These are phyloP conservation scores for Microctonus brassicae DNA, from an alignment of 2,888 invertebrate genomes.

Conservation along the genomic window DNA sequence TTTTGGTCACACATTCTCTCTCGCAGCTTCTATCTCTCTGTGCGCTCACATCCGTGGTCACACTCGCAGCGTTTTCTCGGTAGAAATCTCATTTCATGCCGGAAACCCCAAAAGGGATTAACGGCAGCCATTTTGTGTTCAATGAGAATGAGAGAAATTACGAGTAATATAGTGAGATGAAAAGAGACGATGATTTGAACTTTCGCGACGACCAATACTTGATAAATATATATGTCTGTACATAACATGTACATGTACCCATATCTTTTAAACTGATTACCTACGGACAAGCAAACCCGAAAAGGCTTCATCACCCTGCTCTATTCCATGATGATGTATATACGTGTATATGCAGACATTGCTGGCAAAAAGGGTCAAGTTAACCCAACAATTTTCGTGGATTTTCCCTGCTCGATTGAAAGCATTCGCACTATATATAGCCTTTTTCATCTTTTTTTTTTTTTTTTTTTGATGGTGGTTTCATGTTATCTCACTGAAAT, in stretches of 20 bases:
- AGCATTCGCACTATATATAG: not conserved
- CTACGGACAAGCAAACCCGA: constrained; percentile 55
- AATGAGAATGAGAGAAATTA: constrained; percentile 43
- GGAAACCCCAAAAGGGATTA: constrained; percentile 65
- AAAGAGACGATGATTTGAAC: constrained; percentile 39
- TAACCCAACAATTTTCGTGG: constrained; percentile 10
- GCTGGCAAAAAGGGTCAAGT: constrained; percentile 14
- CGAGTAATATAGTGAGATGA: not conserved
- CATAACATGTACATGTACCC: constrained; percentile 18
- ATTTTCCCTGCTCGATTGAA: constrained; percentile 19
- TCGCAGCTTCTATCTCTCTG: not conserved
- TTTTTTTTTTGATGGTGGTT: not conserved
- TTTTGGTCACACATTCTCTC: not conserved
- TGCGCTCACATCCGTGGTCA: constrained; percentile 45
- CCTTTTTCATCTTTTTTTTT: not conserved
- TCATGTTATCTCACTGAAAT: not conserved
- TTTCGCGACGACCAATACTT: constrained; percentile 46
- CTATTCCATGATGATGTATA: not conserved
- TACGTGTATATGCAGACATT: not conserved
- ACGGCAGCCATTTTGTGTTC: constrained; percentile 60
- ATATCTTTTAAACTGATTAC: constrained; percentile 67
- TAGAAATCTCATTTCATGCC: constrained; percentile 66
- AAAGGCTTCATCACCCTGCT: constrained; percentile 50
- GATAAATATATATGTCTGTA: constrained; percentile 34
- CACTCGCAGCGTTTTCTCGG: constrained; percentile 44